Base-by-base conservation (phyloP, 2,888 invertebrate genomes). In the Biston betularia region DNA sequence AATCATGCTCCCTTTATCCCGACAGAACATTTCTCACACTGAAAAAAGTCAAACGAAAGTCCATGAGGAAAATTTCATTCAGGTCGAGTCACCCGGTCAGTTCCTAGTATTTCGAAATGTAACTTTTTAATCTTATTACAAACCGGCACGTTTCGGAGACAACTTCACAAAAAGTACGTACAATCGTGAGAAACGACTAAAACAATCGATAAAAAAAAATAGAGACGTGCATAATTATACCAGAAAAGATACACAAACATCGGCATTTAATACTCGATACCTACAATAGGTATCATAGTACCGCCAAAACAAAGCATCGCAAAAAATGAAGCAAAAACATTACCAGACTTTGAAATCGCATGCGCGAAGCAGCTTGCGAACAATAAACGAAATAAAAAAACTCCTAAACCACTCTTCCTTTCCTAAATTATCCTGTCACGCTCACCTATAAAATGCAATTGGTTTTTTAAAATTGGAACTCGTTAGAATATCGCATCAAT, bases 391-490 rank as follows among this genome's bases (percentile, higher is more conserved):
- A 75, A 74, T 79, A 87, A 83, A 84, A n/a, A 82, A 74, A 77
- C 77, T 72, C 77, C 77, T 78, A 78, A 75, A 80, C 80, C 83
- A 84, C 82, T 86, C 86, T 86, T 87, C 88, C 89, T 88, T 91
- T 88, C 89, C 83, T 90, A 92, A 92, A 93, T 93, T 92, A 93
- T 92, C 92, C 93, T 93, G 93, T 93, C 93, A 93, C 90, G 92
- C 88, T 91, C 87, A 88, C 84, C 91, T 92, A 92, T 92, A 91
- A 91, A 92, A 90, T 92, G 92, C 93, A 93, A 93, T 93, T 93
- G 93, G 89, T 82, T 89, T 87, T 86, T 82, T 85, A 87, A 88
- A 87, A 89, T 89, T 85, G 86, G 84, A 88, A 89, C 88, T 89
- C 87, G 87, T 89, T 89, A 88, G 87, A 88, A 84, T 86, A 87